phyloP scores from a whole-genome alignment of 2,888 invertebrate genomes.

The Metacarcinus magister region DNA sequence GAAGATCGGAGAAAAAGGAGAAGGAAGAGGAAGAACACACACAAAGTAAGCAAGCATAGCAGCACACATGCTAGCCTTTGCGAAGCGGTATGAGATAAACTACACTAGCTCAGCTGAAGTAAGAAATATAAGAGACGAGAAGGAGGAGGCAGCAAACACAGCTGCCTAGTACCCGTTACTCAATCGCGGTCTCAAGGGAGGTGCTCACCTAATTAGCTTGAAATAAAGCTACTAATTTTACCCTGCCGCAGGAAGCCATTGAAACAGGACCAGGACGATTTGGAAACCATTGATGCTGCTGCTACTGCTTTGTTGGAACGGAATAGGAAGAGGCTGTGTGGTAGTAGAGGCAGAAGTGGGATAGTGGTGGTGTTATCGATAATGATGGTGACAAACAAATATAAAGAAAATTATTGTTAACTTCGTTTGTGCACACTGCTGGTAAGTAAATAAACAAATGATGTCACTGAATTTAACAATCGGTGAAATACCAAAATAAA shows the following conservation, averaged over 20 bases:
- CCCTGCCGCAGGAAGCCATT: not conserved
- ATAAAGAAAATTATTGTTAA: not conserved
- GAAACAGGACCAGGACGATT: not conserved
- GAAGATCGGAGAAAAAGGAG: too few relatives aligned
- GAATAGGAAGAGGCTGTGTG: not conserved
- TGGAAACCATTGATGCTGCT: not conserved
- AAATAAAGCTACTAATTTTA: slow-evolving; percentile 32
- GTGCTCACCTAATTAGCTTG: slow-evolving; percentile 37
- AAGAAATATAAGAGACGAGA: not conserved
- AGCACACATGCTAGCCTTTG: too few relatives aligned
- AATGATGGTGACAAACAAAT: not conserved
- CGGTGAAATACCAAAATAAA: too few relatives aligned
- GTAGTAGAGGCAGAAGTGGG: not conserved
- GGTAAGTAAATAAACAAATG: too few relatives aligned
- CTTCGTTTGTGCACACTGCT: not conserved
- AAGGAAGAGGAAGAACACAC: too few relatives aligned
- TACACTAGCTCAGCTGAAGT: too few relatives aligned
- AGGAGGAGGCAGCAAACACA: not conserved
- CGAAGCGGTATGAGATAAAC: too few relatives aligned
- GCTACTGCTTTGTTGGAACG: not conserved
- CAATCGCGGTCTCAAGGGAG: not conserved
- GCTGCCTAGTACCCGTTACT: not conserved
- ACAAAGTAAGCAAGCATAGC: too few relatives aligned
- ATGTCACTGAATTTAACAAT: too few relatives aligned
- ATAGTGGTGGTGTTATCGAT: not conserved